Evolutionary conservation across 1,140 invertebrate species (phyloP).

Genomic region (Subanguina moxae): DNA sequence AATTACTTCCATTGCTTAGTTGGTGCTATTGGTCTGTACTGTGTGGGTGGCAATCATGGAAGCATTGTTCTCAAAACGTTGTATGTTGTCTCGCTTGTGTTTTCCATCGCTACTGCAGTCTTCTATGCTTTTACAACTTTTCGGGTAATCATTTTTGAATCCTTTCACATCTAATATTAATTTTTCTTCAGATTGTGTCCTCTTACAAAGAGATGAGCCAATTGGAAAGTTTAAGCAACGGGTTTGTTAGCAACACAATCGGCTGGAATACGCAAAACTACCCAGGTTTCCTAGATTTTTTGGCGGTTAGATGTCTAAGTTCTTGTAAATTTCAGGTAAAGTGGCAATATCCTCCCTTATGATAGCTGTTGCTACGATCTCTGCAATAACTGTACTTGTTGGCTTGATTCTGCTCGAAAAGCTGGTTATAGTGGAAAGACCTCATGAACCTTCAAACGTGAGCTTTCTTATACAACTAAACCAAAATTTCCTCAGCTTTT

Average conservation of each 20-base stretch:
- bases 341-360: slow-evolving; percentile 48
- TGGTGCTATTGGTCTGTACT: slow-evolving; percentile 51
- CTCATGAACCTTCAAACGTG: slow-evolving; percentile 18
- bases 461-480: not conserved
- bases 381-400: slow-evolving; percentile 43
- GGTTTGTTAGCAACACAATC: not conserved
- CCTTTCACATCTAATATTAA: too few relatives aligned
- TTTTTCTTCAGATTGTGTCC: not conserved
- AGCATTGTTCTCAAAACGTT: slow-evolving; percentile 53
- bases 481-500: slow-evolving; percentile 2
- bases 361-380: slow-evolving; percentile 44
- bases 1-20: slow-evolving; percentile 43
- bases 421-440: slow-evolving; percentile 41
- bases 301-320: slow-evolving; percentile 6
- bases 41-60: slow-evolving; percentile 48
- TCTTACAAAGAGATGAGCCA: not conserved
- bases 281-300: too few relatives aligned
- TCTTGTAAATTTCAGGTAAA: slow-evolving; percentile 46
- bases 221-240: not conserved
- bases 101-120: slow-evolving; percentile 46
- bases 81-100: slow-evolving; percentile 44
- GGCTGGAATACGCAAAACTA: not conserved
- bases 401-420: slow-evolving; percentile 44
- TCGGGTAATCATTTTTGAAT: slow-evolving; percentile 26
- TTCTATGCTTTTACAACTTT: slow-evolving; percentile 58